Evolutionary conservation across 2,797 vertebrate species (phyloP).

Genomic region (Sylvilagus floridanus): DNA sequence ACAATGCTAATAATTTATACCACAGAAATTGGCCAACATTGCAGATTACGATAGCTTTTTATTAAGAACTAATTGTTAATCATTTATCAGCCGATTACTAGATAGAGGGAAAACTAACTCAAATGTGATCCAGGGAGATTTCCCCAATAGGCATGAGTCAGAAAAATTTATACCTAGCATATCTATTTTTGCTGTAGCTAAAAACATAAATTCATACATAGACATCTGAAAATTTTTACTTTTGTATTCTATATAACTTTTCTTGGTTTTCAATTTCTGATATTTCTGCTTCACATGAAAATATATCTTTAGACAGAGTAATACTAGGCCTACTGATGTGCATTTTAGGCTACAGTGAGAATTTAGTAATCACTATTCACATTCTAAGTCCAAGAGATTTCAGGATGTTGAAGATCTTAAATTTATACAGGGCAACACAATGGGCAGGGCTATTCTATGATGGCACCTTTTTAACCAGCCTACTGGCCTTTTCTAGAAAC

Average conservation of each 20-base stretch:
- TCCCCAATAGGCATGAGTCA: neutral
- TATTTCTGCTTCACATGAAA: neutral
- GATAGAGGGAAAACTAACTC: neutral
- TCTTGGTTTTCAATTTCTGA: neutral
- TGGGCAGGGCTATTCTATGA: neutral
- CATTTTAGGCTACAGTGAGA: neutral
- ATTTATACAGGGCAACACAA: neutral
- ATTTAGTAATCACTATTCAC: neutral
- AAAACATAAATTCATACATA: neutral
- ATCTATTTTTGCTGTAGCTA: neutral
- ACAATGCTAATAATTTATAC: neutral
- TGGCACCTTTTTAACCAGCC: neutral
- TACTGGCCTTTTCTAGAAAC: neutral
- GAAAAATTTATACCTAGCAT: neutral
- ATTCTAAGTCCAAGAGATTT: neutral
- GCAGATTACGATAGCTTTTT: neutral
- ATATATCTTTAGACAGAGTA: neutral
- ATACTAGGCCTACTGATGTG: neutral
- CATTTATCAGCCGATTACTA: neutral
- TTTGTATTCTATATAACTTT: neutral
- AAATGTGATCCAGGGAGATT: neutral
- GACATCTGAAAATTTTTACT: neutral
- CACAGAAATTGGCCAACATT: neutral
- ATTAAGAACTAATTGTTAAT: neutral
- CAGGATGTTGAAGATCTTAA: neutral